Evolutionary conservation across 2,113 vertebrate species (phyloP).

Genomic region (Hoplias malabaricus): DNA sequence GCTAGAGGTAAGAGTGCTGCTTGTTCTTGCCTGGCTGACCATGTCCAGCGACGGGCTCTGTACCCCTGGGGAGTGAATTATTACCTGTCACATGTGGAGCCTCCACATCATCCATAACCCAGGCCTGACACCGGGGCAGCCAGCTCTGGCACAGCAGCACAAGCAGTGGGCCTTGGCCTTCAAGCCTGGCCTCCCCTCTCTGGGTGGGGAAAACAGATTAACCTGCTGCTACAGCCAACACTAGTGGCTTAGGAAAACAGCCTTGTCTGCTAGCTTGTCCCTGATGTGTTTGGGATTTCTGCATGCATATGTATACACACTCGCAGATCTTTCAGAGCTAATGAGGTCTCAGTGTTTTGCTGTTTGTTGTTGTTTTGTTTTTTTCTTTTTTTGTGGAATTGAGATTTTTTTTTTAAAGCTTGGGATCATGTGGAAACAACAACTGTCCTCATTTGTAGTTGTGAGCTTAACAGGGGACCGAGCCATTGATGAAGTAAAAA

Average conservation of each 20-base stretch:
- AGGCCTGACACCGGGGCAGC: slow-evolving; percentile 58
- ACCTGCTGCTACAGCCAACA: slow-evolving; percentile 9
- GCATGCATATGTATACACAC: not conserved
- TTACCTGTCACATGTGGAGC: slow-evolving; percentile 68
- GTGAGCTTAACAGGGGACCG: not conserved
- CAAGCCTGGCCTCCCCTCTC: slow-evolving; percentile 50
- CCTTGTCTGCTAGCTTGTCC: not conserved
- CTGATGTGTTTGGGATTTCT: not conserved
- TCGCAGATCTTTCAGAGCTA: not conserved
- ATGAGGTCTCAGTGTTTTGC: not conserved
- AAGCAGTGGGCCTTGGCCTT: slow-evolving; percentile 64
- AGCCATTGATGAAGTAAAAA: not conserved
- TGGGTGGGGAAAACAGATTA: slow-evolving; percentile 58
- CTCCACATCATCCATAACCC: slow-evolving; percentile 68
- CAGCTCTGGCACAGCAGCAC: slow-evolving; percentile 47
- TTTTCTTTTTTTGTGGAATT: not conserved
- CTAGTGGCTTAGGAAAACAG: slow-evolving; percentile 6
- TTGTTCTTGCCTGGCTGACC: slow-evolving; percentile 50
- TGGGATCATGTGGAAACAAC: not conserved
- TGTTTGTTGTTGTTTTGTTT: not conserved
- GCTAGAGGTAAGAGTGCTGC: slow-evolving; percentile 23
- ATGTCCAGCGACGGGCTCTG: slow-evolving; percentile 62
- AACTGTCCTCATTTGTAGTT: not conserved
- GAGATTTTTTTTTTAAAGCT: not conserved
- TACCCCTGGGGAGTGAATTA: slow-evolving; percentile 75